Evolutionary conservation across 2,888 invertebrate species (phyloP).

Genomic region (Cynaeus angustus): DNA sequence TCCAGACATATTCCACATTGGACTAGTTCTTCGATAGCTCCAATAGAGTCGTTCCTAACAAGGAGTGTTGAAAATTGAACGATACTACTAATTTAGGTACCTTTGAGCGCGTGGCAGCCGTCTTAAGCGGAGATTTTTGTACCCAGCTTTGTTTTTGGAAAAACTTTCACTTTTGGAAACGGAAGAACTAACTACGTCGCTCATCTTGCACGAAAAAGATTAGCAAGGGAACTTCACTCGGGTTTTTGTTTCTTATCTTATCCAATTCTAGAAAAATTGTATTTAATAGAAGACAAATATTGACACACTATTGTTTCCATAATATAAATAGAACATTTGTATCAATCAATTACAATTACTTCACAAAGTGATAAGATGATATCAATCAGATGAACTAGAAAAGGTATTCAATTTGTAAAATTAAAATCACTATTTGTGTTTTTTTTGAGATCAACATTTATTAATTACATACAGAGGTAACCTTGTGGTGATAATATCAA

Average conservation of each 20-base stretch:
- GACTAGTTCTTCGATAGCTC: constrained; percentile 76
- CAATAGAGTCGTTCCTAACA: constrained; percentile 63
- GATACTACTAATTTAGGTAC: background rate
- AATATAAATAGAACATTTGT: no score
- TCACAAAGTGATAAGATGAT: no score
- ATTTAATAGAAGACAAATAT: background rate
- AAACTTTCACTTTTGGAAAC: constrained; percentile 6
- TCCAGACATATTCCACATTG: constrained; percentile 78
- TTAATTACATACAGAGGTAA: no score
- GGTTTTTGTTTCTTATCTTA: constrained; percentile 1
- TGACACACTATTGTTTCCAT: background rate
- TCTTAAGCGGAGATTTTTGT: background rate
- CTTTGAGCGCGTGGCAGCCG: background rate
- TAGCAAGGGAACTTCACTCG: background rate
- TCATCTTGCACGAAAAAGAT: background rate
- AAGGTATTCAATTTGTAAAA: no score
- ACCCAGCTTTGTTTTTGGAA: background rate
- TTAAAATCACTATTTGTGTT: no score
- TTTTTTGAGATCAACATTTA: no score
- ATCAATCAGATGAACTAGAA: no score
- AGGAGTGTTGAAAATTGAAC: background rate
- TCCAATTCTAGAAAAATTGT: background rate
- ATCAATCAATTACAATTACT: no score
- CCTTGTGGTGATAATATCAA: no score
- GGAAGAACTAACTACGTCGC: background rate